Conservation (phyloP, 2,888 invertebrate genomes). For the Chesias legatella region DNA sequence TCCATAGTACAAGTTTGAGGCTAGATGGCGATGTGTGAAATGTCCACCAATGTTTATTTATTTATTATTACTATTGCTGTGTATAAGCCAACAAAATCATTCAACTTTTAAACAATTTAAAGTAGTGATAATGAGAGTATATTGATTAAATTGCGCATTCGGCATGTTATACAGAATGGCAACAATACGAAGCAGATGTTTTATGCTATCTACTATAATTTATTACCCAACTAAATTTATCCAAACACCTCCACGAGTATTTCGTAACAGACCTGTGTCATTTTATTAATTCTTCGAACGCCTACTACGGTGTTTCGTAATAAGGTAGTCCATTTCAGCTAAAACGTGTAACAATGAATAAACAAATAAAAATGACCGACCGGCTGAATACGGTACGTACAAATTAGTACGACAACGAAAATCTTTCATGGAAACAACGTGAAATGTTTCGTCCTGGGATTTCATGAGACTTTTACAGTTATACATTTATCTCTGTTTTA, state of each 20-base stretch:
- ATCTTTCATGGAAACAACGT: constrained; percentile 7
- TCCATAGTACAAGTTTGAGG: no score
- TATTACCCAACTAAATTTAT: constrained; percentile 12
- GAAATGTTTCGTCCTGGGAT: constrained; percentile 1
- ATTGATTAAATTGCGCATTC: no score
- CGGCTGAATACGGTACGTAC: constrained; percentile 6
- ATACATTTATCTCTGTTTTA: no score
- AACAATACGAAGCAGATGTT: no score
- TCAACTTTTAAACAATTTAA: no score
- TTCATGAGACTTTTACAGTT: background rate
- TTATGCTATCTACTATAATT: background rate
- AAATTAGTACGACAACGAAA: constrained; percentile 8
- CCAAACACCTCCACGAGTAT: constrained; percentile 17
- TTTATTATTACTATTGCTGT: no score
- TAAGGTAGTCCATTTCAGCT: constrained; percentile 13
- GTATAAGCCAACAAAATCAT: no score
- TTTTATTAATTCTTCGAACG: constrained; percentile 27
- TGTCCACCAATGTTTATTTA: no score
- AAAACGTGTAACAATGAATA: constrained; percentile 14
- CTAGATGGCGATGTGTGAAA: no score
- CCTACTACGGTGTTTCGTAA: constrained; percentile 27
- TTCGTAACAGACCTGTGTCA: constrained; percentile 27
- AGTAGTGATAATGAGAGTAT: no score
- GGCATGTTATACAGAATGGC: no score
- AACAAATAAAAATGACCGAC: constrained; percentile 9